phyloP scores from a whole-genome alignment of 2,113 vertebrate species.

The Pao palembangensis region DNA sequence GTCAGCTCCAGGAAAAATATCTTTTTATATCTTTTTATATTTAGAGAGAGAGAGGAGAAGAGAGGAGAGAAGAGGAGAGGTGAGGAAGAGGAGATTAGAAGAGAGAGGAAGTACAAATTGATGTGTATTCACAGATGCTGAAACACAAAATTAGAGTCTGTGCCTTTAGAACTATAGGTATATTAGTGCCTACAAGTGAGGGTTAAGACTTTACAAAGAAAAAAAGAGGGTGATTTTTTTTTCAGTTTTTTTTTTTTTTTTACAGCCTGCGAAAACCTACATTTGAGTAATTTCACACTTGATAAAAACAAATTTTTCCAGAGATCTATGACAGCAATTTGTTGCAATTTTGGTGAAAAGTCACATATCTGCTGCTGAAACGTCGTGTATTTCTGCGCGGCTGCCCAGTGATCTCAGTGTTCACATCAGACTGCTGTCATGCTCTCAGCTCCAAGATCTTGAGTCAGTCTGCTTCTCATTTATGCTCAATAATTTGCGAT shows the following conservation, averaged over 20 bases:
- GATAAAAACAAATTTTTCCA: background rate
- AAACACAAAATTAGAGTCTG: conserved; percentile 43
- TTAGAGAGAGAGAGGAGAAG: conserved; percentile 5
- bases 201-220: background rate
- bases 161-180: conserved; percentile 34
- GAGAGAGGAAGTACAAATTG: conserved; percentile 19
- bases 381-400: background rate
- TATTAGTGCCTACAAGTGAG: conserved; percentile 38
- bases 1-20: conserved; percentile 46
- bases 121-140: conserved; percentile 39
- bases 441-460: background rate
- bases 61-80: conserved; percentile 8
- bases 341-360: background rate
- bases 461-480: no score
- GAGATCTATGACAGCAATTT: background rate
- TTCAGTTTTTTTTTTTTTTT: background rate
- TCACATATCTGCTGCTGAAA: background rate
- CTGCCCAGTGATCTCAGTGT: background rate
- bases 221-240: no score
- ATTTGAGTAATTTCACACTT: background rate
- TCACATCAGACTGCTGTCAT: background rate
- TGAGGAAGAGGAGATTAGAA: conserved; percentile 8
- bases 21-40: conserved; percentile 48
- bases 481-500: no score
- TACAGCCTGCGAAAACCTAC: conserved; percentile 1